Percentiles rank a stretch among this genome's conserved stretches.
These are phyloP conservation scores for Diphyllodes magnificus DNA, from an alignment of 2,113 vertebrate genomes.

Conservation along the genomic window DNA sequence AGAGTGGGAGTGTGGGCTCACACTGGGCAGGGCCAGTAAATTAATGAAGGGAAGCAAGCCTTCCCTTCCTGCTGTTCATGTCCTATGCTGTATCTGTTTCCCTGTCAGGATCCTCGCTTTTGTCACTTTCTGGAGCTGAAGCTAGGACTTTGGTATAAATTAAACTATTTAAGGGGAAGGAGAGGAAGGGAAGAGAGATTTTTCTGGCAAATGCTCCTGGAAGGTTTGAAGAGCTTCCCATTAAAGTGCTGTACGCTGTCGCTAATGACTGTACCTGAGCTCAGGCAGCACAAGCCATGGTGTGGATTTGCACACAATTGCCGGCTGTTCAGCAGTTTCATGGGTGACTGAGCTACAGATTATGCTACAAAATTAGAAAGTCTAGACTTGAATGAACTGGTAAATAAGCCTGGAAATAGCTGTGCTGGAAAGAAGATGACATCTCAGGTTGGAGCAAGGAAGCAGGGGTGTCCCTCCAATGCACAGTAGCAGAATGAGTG, in stretches of 20 bases:
- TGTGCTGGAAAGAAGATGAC: background rate
- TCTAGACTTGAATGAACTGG: background rate
- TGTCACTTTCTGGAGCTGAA: background rate
- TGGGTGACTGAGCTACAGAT: conserved; percentile 41
- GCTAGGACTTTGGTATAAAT: background rate
- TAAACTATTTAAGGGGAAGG: background rate
- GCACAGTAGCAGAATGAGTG: background rate
- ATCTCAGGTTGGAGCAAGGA: background rate
- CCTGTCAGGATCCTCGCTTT: background rate
- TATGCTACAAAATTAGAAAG: conserved; percentile 14
- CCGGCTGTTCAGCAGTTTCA: conserved; percentile 1
- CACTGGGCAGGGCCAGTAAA: background rate
- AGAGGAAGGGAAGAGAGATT: background rate
- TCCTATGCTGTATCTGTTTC: fast-evolving
- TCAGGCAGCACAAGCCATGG: background rate
- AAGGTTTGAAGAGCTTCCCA: background rate
- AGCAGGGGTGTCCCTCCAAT: background rate
- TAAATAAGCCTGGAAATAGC: background rate
- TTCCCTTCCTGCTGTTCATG: background rate
- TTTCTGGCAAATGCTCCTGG: background rate
- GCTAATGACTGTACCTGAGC: background rate
- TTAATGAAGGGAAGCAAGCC: background rate
- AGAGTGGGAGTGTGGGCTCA: fast-evolving
- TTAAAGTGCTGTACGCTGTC: background rate
- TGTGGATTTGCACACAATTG: background rate